These are phyloP conservation scores for Macquaria australasica DNA, from an alignment of 2,113 vertebrate genomes.

Conservation along the genomic window DNA sequence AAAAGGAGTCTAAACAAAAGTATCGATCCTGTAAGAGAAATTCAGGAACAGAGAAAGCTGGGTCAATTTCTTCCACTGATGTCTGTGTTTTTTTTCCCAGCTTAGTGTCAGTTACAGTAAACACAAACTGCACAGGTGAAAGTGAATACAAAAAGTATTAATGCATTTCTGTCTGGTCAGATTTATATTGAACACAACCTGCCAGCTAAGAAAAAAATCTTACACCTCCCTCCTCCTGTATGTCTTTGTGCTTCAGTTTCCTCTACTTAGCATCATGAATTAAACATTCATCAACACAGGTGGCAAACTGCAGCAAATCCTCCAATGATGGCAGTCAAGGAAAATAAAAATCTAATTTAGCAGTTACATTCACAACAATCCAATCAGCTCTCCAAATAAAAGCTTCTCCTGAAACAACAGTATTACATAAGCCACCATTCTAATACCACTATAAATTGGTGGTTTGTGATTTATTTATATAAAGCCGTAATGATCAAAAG, in stretches of 20 bases:
- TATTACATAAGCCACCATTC: not conserved
- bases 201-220: not conserved
- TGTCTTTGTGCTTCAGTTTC: not conserved
- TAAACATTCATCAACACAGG: not conserved
- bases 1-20: not conserved
- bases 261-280: not conserved
- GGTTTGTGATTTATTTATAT: not conserved
- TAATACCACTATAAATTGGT: not conserved
- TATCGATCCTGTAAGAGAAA: not conserved
- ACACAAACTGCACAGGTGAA: not conserved
- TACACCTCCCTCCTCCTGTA: not conserved
- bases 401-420: not conserved
- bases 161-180: not conserved
- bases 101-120: not conserved
- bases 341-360: constrained; percentile 10
- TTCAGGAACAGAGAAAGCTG: constrained; percentile 19
- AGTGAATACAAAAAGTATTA: not conserved
- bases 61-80: not conserved
- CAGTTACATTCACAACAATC: not conserved
- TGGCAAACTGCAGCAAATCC: constrained; percentile 25
- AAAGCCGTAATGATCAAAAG: not conserved
- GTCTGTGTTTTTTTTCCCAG: not conserved
- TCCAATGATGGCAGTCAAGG: not conserved
- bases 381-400: not conserved
- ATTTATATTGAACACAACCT: not conserved